Evolutionary conservation across 2,113 vertebrate species (phyloP).

Genomic region (Tragelaphus buxtoni): DNA sequence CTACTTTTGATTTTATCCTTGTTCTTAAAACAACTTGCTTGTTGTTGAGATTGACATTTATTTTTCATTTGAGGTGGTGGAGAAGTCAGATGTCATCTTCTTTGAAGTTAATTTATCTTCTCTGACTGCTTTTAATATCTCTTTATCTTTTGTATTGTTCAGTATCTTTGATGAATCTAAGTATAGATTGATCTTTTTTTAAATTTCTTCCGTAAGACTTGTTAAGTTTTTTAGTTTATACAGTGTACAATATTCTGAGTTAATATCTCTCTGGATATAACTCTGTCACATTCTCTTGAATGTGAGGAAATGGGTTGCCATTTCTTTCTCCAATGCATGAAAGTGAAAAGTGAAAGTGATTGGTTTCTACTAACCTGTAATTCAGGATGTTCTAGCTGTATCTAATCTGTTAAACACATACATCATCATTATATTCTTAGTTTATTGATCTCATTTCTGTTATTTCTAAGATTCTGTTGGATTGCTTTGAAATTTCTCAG

Average conservation of each 20-base stretch:
- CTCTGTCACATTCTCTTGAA: neutral
- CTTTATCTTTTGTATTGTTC: neutral
- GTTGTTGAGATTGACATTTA: neutral
- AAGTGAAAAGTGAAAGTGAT: neutral
- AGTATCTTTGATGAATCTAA: neutral
- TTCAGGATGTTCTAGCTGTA: neutral
- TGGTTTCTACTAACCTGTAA: neutral
- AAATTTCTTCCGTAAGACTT: neutral
- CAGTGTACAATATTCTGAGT: neutral
- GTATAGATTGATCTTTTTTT: neutral
- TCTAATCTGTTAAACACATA: neutral
- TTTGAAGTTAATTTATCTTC: slow-evolving; percentile 10
- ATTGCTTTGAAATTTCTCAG: neutral
- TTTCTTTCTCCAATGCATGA: no score
- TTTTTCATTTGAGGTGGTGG: neutral
- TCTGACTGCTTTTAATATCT: neutral
- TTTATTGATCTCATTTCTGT: neutral
- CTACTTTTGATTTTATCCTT: neutral
- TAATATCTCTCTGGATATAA: neutral
- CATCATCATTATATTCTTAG: neutral
- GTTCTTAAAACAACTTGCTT: neutral
- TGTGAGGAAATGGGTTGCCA: no score
- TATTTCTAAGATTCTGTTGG: neutral
- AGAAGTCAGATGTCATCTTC: neutral
- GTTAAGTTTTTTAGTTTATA: neutral